Percentiles rank a stretch among this genome's conserved stretches.
Conservation (phyloP, 2,797 vertebrate species). For the Gambusia yucatana region DNA sequence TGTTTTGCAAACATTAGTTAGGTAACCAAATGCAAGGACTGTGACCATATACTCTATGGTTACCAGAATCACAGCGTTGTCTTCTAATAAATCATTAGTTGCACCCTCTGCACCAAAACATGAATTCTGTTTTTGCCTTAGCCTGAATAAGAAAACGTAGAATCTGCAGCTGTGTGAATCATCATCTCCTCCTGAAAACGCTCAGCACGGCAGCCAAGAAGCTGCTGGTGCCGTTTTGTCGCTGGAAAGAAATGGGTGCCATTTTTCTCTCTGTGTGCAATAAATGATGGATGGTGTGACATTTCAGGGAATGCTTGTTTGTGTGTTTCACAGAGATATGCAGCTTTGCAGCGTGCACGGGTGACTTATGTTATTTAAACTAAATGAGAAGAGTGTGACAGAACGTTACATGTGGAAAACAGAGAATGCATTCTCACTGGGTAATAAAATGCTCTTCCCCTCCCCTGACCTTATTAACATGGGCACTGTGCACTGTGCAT, state of each 20-base stretch:
- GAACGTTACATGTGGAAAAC: constrained; percentile 46
- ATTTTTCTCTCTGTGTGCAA: constrained; percentile 44
- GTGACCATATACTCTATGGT: no score
- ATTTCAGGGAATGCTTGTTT: constrained; percentile 62
- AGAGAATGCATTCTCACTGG: constrained; percentile 20
- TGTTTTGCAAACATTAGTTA: not conserved
- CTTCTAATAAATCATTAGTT: not conserved
- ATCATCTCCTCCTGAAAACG: constrained; percentile 9
- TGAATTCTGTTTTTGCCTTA: constrained; percentile 27
- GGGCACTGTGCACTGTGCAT: constrained; percentile 18
- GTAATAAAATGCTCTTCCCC: constrained; percentile 27
- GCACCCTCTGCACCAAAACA: not conserved
- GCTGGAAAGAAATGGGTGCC: constrained; percentile 6
- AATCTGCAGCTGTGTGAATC: constrained; percentile 29
- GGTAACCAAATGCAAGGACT: not conserved
- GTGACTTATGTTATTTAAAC: constrained; percentile 22
- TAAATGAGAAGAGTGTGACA: constrained; percentile 49
- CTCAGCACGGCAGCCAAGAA: constrained; percentile 20
- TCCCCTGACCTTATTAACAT: constrained; percentile 57
- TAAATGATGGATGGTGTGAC: constrained; percentile 72
- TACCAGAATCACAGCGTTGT: not conserved
- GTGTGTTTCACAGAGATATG: constrained; percentile 45
- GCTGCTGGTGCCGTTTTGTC: constrained; percentile 12
- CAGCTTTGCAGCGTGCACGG: constrained; percentile 27
- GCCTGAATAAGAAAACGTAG: constrained; percentile 11